These are phyloP conservation scores for Hemitrygon akajei DNA, from an alignment of 2,797 vertebrate genomes.

Conservation along the genomic window DNA sequence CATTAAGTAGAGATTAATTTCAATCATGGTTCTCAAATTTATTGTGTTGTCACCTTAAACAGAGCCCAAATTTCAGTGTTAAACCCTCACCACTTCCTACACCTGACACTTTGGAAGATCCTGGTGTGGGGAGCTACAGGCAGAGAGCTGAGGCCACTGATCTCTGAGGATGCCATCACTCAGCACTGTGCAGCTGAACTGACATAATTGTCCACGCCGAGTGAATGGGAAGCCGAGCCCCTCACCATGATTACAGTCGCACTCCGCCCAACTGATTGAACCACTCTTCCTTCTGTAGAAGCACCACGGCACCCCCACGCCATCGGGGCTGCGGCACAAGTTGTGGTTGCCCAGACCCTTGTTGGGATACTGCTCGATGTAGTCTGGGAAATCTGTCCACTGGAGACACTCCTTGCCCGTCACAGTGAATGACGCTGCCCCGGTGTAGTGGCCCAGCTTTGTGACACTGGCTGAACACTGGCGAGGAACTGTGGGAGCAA, in stretches of 20 bases:
- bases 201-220: background rate
- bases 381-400: conserved; percentile 85
- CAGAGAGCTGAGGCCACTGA: background rate
- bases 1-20: no score
- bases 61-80: no score
- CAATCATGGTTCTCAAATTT: no score
- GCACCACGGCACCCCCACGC: conserved; percentile 77
- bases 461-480: conserved; percentile 62
- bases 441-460: conserved; percentile 78
- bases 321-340: conserved; percentile 81
- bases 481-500: conserved; percentile 39
- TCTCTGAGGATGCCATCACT: no score
- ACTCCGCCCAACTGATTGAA: conserved; percentile 79
- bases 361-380: conserved; percentile 79
- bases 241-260: conserved; percentile 81
- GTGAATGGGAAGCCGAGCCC: no score
- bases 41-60: no score
- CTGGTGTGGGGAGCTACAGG: background rate
- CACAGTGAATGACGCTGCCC: conserved; percentile 73
- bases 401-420: conserved; percentile 62
- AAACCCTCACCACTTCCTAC: background rate
- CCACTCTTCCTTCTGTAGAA: conserved; percentile 79
- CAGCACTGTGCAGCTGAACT: background rate
- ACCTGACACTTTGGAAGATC: background rate
- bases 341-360: conserved; percentile 78